Percentiles rank a stretch among this genome's conserved stretches.
Evolutionary conservation across 2,888 invertebrate species (phyloP).

Genomic region (Papilio protenor): DNA sequence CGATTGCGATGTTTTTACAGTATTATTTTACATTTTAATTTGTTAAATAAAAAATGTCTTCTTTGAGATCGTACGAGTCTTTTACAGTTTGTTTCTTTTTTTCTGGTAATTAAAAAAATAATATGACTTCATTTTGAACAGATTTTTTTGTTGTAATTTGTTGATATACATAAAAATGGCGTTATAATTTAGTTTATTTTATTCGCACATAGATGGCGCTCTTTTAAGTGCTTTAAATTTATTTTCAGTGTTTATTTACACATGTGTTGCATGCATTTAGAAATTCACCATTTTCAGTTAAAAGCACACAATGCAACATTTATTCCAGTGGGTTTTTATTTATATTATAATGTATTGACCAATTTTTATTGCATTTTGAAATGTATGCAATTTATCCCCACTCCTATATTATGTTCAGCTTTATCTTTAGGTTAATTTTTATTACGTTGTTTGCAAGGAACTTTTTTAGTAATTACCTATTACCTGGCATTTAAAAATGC

Average conservation of each 20-base stretch:
- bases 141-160: not conserved
- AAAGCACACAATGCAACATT: not conserved
- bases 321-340: conserved; percentile 14
- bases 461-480: conserved; percentile 32
- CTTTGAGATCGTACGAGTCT: too few species aligned
- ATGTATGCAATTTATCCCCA: not conserved
- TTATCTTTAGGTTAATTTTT: conserved; percentile 33
- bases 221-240: not conserved
- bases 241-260: not conserved
- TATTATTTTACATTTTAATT: too few species aligned
- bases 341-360: conserved; percentile 10
- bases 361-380: conserved; percentile 38
- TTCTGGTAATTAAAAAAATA: too few species aligned
- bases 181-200: not conserved
- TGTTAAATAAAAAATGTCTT: too few species aligned
- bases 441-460: conserved; percentile 14
- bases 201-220: not conserved
- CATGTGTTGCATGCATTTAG: not conserved
- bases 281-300: not conserved
- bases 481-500: conserved; percentile 42
- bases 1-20: too few species aligned
- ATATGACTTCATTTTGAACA: not conserved
- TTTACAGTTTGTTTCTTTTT: too few species aligned
- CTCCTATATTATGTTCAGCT: conserved; percentile 23
- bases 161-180: not conserved